These are phyloP conservation scores for Leptopilina myrica DNA, from an alignment of 2,888 invertebrate genomes.

Conservation along the genomic window DNA sequence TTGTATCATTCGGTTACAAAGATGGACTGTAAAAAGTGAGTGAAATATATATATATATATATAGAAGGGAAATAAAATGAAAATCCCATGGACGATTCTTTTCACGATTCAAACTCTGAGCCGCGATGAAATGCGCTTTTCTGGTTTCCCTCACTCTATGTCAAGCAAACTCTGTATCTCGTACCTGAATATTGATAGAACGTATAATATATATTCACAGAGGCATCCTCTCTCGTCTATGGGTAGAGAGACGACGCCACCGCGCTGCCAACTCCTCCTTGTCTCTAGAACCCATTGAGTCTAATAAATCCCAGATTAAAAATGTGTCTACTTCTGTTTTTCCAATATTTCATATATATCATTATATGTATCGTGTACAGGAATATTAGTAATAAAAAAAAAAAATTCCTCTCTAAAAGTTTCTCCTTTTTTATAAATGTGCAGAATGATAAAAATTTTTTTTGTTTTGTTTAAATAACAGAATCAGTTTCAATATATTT, in stretches of 20 bases:
- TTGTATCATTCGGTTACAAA: conserved; percentile 5
- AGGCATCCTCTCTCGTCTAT: neutral
- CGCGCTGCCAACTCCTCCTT: neutral
- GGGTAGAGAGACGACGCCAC: neutral
- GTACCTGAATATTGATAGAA: conserved; percentile 11
- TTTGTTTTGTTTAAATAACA: too few relatives aligned
- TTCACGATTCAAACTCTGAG: conserved; percentile 30
- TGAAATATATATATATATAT: neutral
- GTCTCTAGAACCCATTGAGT: neutral
- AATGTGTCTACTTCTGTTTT: neutral
- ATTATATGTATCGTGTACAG: conserved; percentile 1
- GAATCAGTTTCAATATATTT: too few relatives aligned
- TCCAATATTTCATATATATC: neutral
- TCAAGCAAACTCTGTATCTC: neutral
- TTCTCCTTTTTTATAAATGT: too few relatives aligned
- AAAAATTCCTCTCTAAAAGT: neutral
- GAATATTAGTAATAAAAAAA: neutral
- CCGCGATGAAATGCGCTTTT: conserved; percentile 29
- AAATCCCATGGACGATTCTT: conserved; percentile 29
- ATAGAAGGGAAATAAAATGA: conserved; percentile 2
- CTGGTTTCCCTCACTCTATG: neutral
- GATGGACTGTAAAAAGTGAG: conserved; percentile 12
- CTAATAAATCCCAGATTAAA: conserved; percentile 3
- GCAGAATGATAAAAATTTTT: too few relatives aligned
- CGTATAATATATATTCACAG: neutral